Evolutionary conservation across 2,113 vertebrate species (phyloP), one percentile per base, ranked within the genome.

Genomic region (Drymodes brunneopygia): DNA sequence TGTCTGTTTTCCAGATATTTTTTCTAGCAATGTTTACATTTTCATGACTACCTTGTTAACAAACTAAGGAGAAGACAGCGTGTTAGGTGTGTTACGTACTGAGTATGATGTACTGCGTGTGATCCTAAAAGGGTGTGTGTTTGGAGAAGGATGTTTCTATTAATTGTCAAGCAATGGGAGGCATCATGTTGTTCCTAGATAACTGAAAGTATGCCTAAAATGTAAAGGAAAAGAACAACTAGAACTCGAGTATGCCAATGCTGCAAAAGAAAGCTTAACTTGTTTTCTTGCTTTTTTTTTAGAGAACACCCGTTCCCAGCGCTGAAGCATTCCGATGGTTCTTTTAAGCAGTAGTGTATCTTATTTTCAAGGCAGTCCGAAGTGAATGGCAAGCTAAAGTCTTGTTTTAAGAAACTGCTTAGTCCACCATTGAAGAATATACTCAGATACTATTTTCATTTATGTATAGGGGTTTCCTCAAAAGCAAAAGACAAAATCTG

Each of bases 271-370:
- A 98, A 98, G 97, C 97, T 98, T 98, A 98, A 98, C 98, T 97
- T 98, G 93, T 98, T 97, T 98, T 98, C 97, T 98, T 97, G 98
- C 97, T 99, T 95, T 98, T 98, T 98, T 98, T 98, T 98, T 98
- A 99, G 99, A 99, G 99, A 98, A 99, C 99, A 97, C 99, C 99
- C 96, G 99, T 99, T 97, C 99, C 98, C 98, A 99, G 97, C 88
- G 99, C 99, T 42, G 99, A 99, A 98, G 99, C 99, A 84, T 99
- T 99, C 97, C 98, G 99, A 98, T 99, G 99, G 99, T 99, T 99
- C 99, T 99, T 99, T 98, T 99, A 99, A 98, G 98, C 97, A 95
- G 97, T 97, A 98, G 97, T 97, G 92, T 97, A 96, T 96, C 97
- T 98, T 97, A 97, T 97, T 98, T 98, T 97, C 98, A 94, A 98